Evolutionary conservation across 2,113 vertebrate species (phyloP).

Genomic region (Riparia riparia): DNA sequence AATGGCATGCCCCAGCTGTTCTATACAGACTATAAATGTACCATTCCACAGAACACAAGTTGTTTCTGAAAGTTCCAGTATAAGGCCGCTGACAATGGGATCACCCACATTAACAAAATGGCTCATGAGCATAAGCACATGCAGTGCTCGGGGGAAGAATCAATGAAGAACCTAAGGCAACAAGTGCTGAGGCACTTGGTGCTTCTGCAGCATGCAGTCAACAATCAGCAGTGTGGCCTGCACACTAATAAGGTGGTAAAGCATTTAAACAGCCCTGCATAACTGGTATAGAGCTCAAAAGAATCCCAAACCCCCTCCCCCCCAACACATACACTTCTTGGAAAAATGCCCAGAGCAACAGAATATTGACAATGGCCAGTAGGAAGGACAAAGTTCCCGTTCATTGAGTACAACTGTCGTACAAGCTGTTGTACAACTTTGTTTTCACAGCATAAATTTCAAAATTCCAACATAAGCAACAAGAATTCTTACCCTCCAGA

Average conservation of each 20-base stretch:
- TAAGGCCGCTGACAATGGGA: neutral
- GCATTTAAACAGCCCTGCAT: fast-evolving
- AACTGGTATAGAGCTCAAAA: neutral
- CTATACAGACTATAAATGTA: neutral
- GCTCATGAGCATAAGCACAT: neutral
- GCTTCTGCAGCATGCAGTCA: neutral
- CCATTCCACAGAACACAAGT: neutral
- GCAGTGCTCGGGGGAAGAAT: neutral
- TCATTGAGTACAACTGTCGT: neutral
- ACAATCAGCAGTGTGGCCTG: neutral
- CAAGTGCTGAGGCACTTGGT: fast-evolving
- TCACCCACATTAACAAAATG: neutral
- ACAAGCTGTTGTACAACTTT: neutral
- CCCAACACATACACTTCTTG: neutral
- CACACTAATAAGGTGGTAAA: fast-evolving
- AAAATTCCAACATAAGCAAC: neutral
- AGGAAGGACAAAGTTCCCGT: neutral
- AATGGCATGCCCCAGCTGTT: neutral
- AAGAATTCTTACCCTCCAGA: neutral
- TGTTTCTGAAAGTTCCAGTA: neutral
- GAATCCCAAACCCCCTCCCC: fast-evolving
- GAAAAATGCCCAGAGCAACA: neutral
- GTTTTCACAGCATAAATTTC: neutral
- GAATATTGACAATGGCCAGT: neutral
- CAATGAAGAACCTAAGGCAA: neutral